These are phyloP conservation scores for Sebastes nivosus DNA, from an alignment of 2,797 vertebrate species.

Conservation along the genomic window DNA sequence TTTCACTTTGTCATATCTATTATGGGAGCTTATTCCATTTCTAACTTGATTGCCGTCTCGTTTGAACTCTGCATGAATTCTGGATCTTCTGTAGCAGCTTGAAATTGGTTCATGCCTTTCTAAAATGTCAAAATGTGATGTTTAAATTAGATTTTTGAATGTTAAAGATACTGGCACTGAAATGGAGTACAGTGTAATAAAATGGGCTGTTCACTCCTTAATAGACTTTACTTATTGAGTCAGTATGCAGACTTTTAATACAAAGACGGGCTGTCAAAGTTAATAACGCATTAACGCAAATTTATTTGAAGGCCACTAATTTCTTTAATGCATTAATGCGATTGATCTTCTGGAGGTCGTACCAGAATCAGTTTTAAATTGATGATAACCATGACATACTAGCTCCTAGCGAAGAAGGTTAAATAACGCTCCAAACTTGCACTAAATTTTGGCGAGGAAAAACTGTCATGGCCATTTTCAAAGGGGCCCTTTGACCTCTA, in stretches of 20 bases:
- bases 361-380: no score
- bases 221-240: neutral
- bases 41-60: neutral
- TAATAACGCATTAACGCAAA: no score
- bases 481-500: no score
- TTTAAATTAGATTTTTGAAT: conserved; percentile 16
- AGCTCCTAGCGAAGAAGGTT: no score
- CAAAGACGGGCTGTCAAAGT: neutral
- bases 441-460: no score
- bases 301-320: no score
- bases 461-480: no score
- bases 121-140: conserved; percentile 5
- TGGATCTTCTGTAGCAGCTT: neutral
- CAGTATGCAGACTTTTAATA: neutral
- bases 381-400: no score
- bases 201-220: neutral
- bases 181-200: neutral
- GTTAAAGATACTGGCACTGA: neutral
- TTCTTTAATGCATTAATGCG: no score
- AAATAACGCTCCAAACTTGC: no score
- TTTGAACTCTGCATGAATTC: neutral
- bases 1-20: conserved; percentile 8
- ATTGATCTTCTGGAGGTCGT: no score
- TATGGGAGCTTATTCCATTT: neutral
- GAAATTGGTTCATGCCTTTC: neutral